Evolutionary conservation across 53 echinoderm and acorn worm genomes (phyloP), one percentile per base, ranked within the genome.

Genomic region (Echinometra lucunter): DNA sequence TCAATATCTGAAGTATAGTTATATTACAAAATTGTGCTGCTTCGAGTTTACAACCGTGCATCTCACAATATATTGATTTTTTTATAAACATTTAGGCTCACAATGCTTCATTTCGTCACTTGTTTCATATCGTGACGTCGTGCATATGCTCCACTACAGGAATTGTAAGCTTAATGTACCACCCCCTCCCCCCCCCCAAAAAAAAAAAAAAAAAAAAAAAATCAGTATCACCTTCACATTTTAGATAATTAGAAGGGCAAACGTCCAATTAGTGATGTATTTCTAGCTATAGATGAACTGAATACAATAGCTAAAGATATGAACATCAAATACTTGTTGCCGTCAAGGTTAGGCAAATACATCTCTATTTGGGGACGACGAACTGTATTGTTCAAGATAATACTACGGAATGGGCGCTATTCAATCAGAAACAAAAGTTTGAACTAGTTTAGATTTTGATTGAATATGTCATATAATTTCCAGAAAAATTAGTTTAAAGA

Each of bases 201-300:
- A n/a, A n/a, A n/a, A n/a, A n/a, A n/a, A 53, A 53, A 53, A 53
- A 53, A 47, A 47, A 67, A n/a, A 28, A 67, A 32, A 69, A 32
- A 69, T 69, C 69, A 69, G 49, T 53, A 85, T 85, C 47, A 85
- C 85, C 85, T 85, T 47, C 30, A 85, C 40, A 28, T 85, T 25
- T 47, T 47, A 49, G 28, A 28, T 16, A 85, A 45, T 45, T 13
- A 47, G 85, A 47, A 85, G 53, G 28, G 9, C 85, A 49, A 85
- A 53, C 45, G 47, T 47, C 85, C 85, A 85, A 85, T 85, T 85
- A 85, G 85, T 85, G 85, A 85, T 85, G 13, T 49, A 85, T 85
- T 83, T 85, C 28, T 85, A 85, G 85, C n/a, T n/a, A 85, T 49
- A 49, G 81, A 81, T 13, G 28, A 49, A 45, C 6, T 85, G 85